Evolutionary conservation across 92 coral and sea anemone species (phyloP), one percentile per base, ranked within the genome.

Genomic region (Bergia sp.): DNA sequence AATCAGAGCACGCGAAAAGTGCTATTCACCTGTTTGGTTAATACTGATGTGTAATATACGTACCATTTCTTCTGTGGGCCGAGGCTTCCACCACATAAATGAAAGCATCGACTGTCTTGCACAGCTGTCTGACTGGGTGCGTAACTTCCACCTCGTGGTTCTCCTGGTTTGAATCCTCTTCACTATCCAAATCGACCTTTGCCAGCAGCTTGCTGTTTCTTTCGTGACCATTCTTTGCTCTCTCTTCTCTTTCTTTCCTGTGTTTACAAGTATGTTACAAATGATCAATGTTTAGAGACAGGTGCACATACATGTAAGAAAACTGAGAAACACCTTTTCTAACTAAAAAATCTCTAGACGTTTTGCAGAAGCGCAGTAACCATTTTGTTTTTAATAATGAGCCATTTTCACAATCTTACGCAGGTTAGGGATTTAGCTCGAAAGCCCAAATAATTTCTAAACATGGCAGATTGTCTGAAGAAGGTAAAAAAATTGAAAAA

Each of bases 81-180:
- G 97, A 92, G 37, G 99, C 91, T 82, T 97, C 95, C 0, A 97
- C 92, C 5, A 95, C 97, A 79, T 94, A 97, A 75, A 97, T 95
- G 75, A 97, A 97, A 3, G 97, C 99, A 94, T 97, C 98, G 49
- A 97, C 92, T 2, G 98, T 95, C 86, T 94, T 95, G 47, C 99
- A 97, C 53, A 97, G 96, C 89, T 95, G 96, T 71, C 94, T 91
- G 58, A 97, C 99, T 11, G 98, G 82, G 77, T 97, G 99, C 66
- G 94, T 93, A 10, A 97, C 94, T 73, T 96, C 98, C 74, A 72
- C 85, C 16, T 80, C 77, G 39, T 81, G 88, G 4, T 74, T 53
- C 3, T 20, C 10, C 5, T 80, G 72, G 80, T 88, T 89, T 9
- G 40, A 76, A 16, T 82, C 89, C 58, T 90, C 76, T 57, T 81